Evolutionary conservation across 2,113 vertebrate genomes (phyloP).

Genomic region (Capricornis sumatraensis): DNA sequence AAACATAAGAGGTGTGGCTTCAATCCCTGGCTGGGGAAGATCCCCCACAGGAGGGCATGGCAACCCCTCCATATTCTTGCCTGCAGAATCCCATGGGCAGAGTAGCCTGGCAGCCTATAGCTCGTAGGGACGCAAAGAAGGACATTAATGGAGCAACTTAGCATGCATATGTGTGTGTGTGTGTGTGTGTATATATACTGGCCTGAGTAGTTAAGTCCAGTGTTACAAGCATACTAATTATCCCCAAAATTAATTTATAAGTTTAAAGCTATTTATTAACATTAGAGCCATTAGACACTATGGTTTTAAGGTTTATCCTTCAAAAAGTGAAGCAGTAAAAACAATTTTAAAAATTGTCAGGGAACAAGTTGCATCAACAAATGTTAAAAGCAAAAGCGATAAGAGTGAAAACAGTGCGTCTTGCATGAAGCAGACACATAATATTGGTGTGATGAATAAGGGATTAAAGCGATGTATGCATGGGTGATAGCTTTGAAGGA

Average conservation of each 20-base stretch:
- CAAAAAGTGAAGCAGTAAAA: neutral
- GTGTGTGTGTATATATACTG: neutral
- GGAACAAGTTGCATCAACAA: accelerated
- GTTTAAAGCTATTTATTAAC: neutral
- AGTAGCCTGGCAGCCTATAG: neutral
- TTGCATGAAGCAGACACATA: neutral
- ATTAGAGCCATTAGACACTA: neutral
- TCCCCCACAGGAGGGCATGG: neutral
- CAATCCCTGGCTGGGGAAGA: neutral
- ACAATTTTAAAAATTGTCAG: neutral
- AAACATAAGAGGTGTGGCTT: neutral
- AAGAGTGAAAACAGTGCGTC: accelerated
- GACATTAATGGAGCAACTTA: neutral
- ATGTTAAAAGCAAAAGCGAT: neutral
- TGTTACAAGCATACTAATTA: neutral
- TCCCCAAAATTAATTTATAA: neutral
- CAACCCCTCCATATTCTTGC: neutral
- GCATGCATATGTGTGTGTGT: neutral
- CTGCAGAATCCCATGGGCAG: neutral
- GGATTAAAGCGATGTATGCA: accelerated
- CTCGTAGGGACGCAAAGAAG: neutral
- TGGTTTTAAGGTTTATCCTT: neutral
- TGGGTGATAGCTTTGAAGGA: neutral
- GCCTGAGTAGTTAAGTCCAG: neutral
- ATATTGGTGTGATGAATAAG: neutral